Percentiles rank a stretch among this genome's conserved stretches.
Conservation (phyloP, 2,888 invertebrate species). For the Scaptodrosophila latifasciaeformis region DNA sequence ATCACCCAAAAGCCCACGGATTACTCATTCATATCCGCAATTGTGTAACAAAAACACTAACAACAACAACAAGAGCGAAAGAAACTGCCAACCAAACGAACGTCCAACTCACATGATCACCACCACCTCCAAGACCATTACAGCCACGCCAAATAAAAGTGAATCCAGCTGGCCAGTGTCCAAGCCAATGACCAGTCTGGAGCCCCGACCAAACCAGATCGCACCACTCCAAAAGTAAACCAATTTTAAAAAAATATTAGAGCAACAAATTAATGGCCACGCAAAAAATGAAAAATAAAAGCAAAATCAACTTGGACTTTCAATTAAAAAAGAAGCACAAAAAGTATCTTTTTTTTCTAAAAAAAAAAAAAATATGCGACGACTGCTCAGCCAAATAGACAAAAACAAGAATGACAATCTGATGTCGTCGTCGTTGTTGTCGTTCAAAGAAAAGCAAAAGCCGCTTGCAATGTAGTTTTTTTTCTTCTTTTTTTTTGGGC, state of each 20-base stretch:
- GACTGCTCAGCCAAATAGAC: constrained; percentile 13
- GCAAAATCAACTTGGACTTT: constrained; percentile 55
- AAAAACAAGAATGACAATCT: constrained; percentile 67
- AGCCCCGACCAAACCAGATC: not conserved
- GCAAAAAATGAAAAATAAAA: constrained; percentile 32
- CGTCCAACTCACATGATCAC: too few relatives aligned
- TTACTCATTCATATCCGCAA: constrained; percentile 68
- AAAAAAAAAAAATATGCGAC: constrained; percentile 1
- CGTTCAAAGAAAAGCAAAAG: constrained; percentile 63
- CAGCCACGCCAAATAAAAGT: constrained; percentile 62
- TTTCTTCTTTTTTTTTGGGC: constrained; percentile 17
- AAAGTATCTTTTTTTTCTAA: too few relatives aligned
- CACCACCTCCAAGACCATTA: constrained; percentile 15
- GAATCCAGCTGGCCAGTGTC: constrained; percentile 51
- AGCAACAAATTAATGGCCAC: constrained; percentile 63
- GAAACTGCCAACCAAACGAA: constrained; percentile 2
- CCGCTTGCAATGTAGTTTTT: constrained; percentile 53
- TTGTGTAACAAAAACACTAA: constrained; percentile 46
- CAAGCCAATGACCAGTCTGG: constrained; percentile 10
- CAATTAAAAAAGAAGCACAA: constrained; percentile 64
- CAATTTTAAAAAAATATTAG: constrained; percentile 65
- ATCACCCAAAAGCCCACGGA: constrained; percentile 67
- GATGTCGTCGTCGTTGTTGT: constrained; percentile 53
- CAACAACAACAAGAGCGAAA: constrained; percentile 8
- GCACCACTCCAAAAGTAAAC: constrained; percentile 49